Conservation (phyloP, 2,888 invertebrate species). For the Drosophila emarginata region DNA sequence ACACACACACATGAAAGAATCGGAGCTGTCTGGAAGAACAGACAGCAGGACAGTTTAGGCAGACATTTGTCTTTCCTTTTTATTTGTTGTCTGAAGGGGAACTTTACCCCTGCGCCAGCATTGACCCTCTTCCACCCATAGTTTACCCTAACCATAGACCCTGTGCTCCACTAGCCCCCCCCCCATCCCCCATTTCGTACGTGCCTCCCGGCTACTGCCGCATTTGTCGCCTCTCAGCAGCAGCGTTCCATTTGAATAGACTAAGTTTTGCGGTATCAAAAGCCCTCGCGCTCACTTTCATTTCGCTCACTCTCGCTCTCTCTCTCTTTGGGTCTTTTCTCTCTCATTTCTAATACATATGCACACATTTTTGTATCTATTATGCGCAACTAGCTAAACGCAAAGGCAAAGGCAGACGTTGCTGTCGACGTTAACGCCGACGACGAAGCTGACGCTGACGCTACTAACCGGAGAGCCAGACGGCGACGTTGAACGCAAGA, state of each 20-base stretch:
- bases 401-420: conserved; percentile 16
- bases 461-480: conserved; percentile 39
- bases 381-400: conserved; percentile 50
- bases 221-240: no score
- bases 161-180: neutral
- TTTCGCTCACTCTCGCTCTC: conserved; percentile 24
- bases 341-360: neutral
- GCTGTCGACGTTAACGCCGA: conserved; percentile 4
- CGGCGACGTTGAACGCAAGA: conserved; percentile 72
- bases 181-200: neutral
- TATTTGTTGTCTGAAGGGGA: conserved; percentile 27
- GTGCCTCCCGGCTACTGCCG: neutral
- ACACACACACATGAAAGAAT: neutral
- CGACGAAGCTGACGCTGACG: neutral
- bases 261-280: conserved; percentile 11
- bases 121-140: neutral
- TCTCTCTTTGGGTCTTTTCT: conserved; percentile 10
- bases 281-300: conserved; percentile 15
- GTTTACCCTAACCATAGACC: neutral
- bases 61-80: conserved; percentile 26
- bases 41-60: conserved; percentile 21
- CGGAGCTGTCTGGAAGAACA: conserved; percentile 12
- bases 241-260: neutral
- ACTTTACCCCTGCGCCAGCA: conserved; percentile 18
- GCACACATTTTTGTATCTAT: conserved; percentile 54